Evolutionary conservation across 2,113 vertebrate genomes (phyloP).

Genomic region (Daboia siamensis): DNA sequence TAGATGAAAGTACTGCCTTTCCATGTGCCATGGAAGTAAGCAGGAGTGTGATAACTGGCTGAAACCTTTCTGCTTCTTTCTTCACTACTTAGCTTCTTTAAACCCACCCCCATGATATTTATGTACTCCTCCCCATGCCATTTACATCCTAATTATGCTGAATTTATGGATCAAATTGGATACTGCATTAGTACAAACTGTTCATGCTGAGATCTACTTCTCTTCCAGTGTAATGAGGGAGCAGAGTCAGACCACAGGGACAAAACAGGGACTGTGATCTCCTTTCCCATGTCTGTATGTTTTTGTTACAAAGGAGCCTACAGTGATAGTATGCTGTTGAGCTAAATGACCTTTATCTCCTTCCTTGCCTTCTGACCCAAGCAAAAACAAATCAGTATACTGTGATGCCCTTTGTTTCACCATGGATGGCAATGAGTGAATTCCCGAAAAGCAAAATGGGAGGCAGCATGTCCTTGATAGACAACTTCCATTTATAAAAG

Average conservation of each 20-base stretch:
- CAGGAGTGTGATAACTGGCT: neutral
- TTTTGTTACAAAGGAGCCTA: neutral
- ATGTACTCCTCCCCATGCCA: neutral
- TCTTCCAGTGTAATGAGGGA: neutral
- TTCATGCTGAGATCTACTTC: neutral
- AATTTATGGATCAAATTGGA: neutral
- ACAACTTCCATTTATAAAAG: constrained; percentile 15
- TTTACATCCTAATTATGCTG: neutral
- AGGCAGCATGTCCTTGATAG: constrained; percentile 41
- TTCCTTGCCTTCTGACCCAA: neutral
- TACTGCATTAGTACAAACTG: no score
- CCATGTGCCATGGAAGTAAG: neutral
- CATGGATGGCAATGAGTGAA: constrained; percentile 8
- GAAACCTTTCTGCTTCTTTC: neutral
- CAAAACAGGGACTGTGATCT: neutral
- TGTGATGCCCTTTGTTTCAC: neutral
- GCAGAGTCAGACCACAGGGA: neutral
- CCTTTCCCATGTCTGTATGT: neutral
- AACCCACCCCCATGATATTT: neutral
- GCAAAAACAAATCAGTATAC: constrained; percentile 23
- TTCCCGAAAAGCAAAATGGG: neutral
- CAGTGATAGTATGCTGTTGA: neutral
- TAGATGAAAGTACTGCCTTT: neutral
- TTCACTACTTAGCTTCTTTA: neutral
- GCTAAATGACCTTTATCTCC: constrained; percentile 13